Evolutionary conservation across 1,140 invertebrate genomes (phyloP), one percentile per base, ranked within the genome.

Genomic region (Drosophila aff.): DNA sequence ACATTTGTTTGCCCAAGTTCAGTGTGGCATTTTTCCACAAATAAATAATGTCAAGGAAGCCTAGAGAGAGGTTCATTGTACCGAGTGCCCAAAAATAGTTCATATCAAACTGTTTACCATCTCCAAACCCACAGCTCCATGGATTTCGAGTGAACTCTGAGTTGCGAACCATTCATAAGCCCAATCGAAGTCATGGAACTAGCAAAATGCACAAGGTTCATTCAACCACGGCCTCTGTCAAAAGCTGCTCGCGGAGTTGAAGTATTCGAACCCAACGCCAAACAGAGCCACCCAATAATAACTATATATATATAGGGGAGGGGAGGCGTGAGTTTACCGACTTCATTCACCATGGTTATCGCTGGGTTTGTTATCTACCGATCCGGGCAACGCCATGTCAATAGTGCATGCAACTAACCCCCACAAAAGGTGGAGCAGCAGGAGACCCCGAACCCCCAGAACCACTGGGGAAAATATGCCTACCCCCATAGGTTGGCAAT

Each of bases 291-390:
- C 64, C 67, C 73, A 89, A 89, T 84, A 74, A 89, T 79, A 87
- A 83, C 76, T 64, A 61, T 79, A 40, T 62, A 62, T 60, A 68
- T 60, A 60, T 21, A 23, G 23, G 33, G 43, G 50, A 31, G 38
- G 50, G 43, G 50, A 31, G 38, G 59, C 26, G 28, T 15, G 18
- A 49, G 73, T 47, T 65, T 76, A 44, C 58, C 63, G 60, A 74
- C 73, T 76, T 53, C 67, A 81, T 86, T 86, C 81, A 89, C 84
- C 85, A 90, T 89, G 84, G 84, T 81, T 75, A 89, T 89, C 55
- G 61, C 16, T 57, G 41, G 41, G 64, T 86, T 57, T 89, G 84
- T 89, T 90, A 90, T 90, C 85, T 90, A 52, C 43, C 50, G 68
- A 84, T 75, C 69, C 65, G 43, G 60, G 72, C 73, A 76, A 61